Conservation (phyloP, 2,888 invertebrate genomes). For the Chydorus sphaericus region DNA sequence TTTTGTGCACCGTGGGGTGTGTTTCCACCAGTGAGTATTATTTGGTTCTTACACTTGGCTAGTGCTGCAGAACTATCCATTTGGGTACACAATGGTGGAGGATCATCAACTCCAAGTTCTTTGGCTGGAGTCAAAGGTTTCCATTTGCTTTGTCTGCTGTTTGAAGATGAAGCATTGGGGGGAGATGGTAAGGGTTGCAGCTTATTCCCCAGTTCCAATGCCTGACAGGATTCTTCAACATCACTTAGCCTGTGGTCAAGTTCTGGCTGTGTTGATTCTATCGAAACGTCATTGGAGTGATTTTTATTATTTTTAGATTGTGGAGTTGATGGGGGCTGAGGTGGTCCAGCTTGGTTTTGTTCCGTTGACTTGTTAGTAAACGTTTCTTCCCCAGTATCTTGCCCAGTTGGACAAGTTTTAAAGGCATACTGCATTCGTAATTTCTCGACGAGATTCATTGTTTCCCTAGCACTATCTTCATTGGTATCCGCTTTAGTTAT, state of each 20-base stretch:
- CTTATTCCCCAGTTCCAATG: not conserved
- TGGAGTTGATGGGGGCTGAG: not conserved
- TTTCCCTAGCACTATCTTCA: conserved; percentile 69
- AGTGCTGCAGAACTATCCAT: no score
- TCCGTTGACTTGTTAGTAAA: not conserved
- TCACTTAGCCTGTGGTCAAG: no score
- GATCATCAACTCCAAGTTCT: no score
- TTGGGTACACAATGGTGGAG: no score
- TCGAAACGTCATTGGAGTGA: not conserved
- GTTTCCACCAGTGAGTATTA: no score
- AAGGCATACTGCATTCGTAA: conserved; percentile 54
- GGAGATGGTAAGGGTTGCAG: not conserved
- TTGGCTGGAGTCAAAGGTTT: conserved; percentile 9
- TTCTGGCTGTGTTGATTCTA: no score
- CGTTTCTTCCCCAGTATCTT: not conserved
- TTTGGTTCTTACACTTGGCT: no score
- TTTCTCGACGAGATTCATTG: conserved; percentile 68
- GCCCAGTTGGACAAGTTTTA: conserved; percentile 35
- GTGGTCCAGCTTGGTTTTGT: not conserved
- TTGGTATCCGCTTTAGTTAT: conserved; percentile 62
- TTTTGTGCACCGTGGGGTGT: no score
- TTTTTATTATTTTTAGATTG: not conserved
- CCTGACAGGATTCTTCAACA: no score
- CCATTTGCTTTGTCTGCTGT: conserved; percentile 1
- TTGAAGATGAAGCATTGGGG: not conserved